A percentile compares a stretch with the other conserved stretches of the same genome.
Evolutionary conservation across 2,888 invertebrate genomes (phyloP).

Genomic region (Artemia sinica): DNA sequence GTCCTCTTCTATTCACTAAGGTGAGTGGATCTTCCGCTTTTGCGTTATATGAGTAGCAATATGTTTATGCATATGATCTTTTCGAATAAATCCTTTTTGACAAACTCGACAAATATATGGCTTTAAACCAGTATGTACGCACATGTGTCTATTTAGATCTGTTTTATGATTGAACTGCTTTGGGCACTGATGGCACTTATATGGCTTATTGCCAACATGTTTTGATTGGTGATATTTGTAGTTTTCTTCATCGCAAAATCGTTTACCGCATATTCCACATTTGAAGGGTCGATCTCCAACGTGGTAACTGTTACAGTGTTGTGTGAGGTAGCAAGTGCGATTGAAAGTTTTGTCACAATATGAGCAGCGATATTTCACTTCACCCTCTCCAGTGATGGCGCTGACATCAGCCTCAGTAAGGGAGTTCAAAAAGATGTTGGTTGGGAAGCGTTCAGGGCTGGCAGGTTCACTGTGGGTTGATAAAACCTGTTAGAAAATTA

Average conservation of each 20-base stretch:
- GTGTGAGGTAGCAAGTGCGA: slow-evolving; percentile 69
- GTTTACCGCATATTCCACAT: slow-evolving; percentile 66
- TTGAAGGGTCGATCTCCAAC: slow-evolving; percentile 69
- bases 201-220: slow-evolving; percentile 65
- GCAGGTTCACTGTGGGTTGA: slow-evolving; percentile 13
- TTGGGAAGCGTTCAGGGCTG: background rate
- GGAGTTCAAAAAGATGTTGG: slow-evolving; percentile 3
- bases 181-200: slow-evolving; percentile 64
- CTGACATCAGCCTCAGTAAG: slow-evolving; percentile 12
- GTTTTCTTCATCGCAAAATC: slow-evolving; percentile 52
- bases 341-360: slow-evolving; percentile 69
- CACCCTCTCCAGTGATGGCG: slow-evolving; percentile 15
- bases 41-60: slow-evolving; percentile 47
- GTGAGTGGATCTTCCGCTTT: slow-evolving; percentile 4
- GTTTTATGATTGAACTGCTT: slow-evolving; percentile 83
- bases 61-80: slow-evolving; percentile 80
- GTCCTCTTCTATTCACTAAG: background rate
- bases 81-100: slow-evolving; percentile 70
- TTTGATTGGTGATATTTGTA: slow-evolving; percentile 55
- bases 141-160: slow-evolving; percentile 66
- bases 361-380: slow-evolving; percentile 43
- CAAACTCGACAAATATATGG: slow-evolving; percentile 64
- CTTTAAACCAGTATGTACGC: slow-evolving; percentile 67
- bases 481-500: slow-evolving; percentile 8
- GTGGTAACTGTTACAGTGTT: slow-evolving; percentile 77